A percentile compares a stretch with the other conserved stretches of the same genome.
These are phyloP conservation scores for Denticeps clupeoides DNA, from an alignment of 2,797 vertebrate genomes.

Conservation along the genomic window DNA sequence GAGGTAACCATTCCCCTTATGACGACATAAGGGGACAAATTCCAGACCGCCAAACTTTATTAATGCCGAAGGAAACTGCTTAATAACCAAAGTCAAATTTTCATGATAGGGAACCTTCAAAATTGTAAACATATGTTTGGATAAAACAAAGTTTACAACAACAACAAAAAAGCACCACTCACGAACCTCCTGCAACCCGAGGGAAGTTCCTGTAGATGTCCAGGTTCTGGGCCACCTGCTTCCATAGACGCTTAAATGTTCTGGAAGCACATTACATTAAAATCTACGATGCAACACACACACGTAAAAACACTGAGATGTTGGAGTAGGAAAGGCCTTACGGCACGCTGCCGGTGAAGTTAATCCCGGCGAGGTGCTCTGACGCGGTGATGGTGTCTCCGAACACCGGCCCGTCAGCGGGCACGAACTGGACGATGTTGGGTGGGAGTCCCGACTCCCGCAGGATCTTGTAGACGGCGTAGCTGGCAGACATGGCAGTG, in stretches of 20 bases:
- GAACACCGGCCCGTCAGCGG: conserved; percentile 75
- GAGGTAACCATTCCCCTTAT: too few species aligned
- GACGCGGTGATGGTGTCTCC: conserved; percentile 77
- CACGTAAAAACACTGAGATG: not conserved
- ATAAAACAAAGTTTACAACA: too few species aligned
- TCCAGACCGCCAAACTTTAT: too few species aligned
- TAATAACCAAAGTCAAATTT: too few species aligned
- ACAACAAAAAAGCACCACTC: not conserved
- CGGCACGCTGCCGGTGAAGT: conserved; percentile 94
- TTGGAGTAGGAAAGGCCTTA: conserved; percentile 39
- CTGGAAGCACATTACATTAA: conserved; percentile 39
- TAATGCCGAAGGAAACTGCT: too few species aligned
- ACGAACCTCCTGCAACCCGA: conserved; percentile 79
- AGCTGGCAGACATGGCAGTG: conserved; percentile 79
- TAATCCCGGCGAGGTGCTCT: conserved; percentile 80
- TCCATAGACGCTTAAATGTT: conserved; percentile 89
- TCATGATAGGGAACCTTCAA: too few species aligned
- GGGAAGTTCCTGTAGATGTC: conserved; percentile 81
- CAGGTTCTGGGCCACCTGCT: conserved; percentile 82
- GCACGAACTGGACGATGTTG: conserved; percentile 84
- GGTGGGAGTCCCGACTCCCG: conserved; percentile 80
- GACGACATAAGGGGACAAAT: too few species aligned
- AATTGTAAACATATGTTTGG: too few species aligned
- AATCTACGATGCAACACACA: not conserved
- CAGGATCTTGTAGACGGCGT: conserved; percentile 71